Evolutionary conservation across 2,888 invertebrate genomes (phyloP).

Genomic region (Conus canariensis): DNA sequence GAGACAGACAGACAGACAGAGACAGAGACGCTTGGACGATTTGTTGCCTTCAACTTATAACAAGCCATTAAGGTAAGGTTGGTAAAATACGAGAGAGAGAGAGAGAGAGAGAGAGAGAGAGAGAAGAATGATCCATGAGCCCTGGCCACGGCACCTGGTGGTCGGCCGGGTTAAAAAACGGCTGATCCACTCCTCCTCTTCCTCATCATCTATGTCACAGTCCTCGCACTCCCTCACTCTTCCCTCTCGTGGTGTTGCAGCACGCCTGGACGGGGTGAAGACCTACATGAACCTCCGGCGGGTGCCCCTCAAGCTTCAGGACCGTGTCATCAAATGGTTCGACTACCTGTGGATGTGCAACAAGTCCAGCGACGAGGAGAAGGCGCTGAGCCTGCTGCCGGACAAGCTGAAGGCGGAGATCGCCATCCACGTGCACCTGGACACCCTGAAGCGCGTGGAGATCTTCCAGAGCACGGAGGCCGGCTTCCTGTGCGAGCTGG

Average conservation of each 20-base stretch:
- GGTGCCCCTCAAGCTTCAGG: slow-evolving; percentile 96
- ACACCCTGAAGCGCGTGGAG: slow-evolving; percentile 94
- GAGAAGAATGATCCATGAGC: no score
- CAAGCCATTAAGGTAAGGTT: no score
- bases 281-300: slow-evolving; percentile 98
- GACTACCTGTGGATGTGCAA: slow-evolving; percentile 99
- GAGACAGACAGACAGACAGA: no score
- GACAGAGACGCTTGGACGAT: no score
- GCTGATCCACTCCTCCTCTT: no score
- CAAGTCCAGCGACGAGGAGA: slow-evolving; percentile 98
- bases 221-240: neutral
- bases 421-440: slow-evolving; percentile 98
- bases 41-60: no score
- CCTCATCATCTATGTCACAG: no score
- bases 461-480: slow-evolving; percentile 99
- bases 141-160: no score
- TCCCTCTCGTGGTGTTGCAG: slow-evolving; percentile 81
- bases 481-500: slow-evolving; percentile 98
- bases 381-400: slow-evolving; percentile 79
- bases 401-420: slow-evolving; percentile 99
- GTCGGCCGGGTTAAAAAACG: no score
- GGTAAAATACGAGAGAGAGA: no score
- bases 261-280: slow-evolving; percentile 98
- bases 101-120: no score
- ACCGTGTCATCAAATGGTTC: slow-evolving; percentile 99